Base-by-base conservation (phyloP, 1,140 invertebrate genomes). In the Liolophura sinensis region DNA sequence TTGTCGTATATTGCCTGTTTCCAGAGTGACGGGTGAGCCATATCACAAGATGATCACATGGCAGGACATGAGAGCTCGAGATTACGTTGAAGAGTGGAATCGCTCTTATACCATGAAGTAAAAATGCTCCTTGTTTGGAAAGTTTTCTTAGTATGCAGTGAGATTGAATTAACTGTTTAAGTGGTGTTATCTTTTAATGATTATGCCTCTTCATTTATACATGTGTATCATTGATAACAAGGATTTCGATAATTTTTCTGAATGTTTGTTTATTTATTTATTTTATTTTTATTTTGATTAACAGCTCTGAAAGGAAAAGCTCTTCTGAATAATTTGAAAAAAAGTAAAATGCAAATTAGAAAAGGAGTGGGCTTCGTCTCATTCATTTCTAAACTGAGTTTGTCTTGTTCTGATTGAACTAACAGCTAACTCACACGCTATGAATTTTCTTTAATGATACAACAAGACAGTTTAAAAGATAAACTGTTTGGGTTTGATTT, bases 11-110 rank as follows among this genome's bases (percentile, higher is more conserved):
- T 40, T 40, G 9, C 31, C 31, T 40, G 31, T 52, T 72, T 74
- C 27, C 69, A 88, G 89, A 69, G 85, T 89, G 59, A 95, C 91
- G 50, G 91, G 93, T 3, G 88, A 90, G 77, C 88, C 90, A 60
- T 95, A 93, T 83, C 95, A 97, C 82, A 94, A 94, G 76, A 93
- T 99, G 72, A 95, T 98, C 67, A 95, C 93, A 24, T 99, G 97
- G 96, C 97, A 97, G 81, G 96, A 99, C 84, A 75, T 93, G 40
- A 87, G 96, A 64, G 92, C 94, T 31, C 89, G 91, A 74, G 79
- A 88, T 46, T 83, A 94, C 62, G 94, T 97, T 0, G 89, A 91
- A 58, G 82, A 90, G 73, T 95, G 93, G 92, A 98, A 98, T 83
- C 85, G 88, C 14, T 96, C 94, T 6, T 86, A 91, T 54, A 89